Evolutionary conservation across 2,797 vertebrate genomes (phyloP).

Genomic region (Bryconaethiops microstoma): DNA sequence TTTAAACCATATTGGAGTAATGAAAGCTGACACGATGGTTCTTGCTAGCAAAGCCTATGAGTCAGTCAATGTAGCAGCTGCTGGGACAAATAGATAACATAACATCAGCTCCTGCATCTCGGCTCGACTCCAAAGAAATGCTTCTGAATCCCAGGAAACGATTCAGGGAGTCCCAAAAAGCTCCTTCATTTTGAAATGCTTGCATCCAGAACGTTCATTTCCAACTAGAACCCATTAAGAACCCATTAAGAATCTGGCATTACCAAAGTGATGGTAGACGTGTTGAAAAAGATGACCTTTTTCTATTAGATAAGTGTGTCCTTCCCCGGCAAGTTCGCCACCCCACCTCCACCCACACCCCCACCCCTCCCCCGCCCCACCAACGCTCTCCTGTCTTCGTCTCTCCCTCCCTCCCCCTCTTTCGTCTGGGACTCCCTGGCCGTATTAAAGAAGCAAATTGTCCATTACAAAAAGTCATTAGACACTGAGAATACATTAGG

Average conservation of each 20-base stretch:
- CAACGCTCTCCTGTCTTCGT: not conserved
- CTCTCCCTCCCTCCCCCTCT: slow-evolving; percentile 24
- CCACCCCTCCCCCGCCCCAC: not conserved
- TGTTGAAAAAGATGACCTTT: slow-evolving; percentile 45
- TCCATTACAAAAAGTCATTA: slow-evolving; percentile 65
- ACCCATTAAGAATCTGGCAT: slow-evolving; percentile 20
- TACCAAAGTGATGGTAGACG: not conserved
- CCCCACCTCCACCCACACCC: no score
- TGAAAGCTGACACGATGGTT: not conserved
- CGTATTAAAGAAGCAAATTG: slow-evolving; percentile 63
- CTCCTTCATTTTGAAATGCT: not conserved
- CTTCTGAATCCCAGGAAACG: not conserved
- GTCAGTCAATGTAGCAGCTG: not conserved
- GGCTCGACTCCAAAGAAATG: not conserved
- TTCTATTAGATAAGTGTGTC: slow-evolving; percentile 43
- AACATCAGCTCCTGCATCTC: not conserved
- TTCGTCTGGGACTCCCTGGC: slow-evolving; percentile 53
- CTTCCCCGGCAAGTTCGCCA: no score
- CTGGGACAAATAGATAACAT: not conserved
- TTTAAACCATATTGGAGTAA: slow-evolving; percentile 4
- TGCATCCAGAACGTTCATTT: slow-evolving; percentile 18
- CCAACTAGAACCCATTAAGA: slow-evolving; percentile 23
- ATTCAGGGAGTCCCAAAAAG: not conserved
- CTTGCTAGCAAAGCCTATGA: not conserved
- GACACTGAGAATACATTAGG: slow-evolving; percentile 61